Evolutionary conservation across 2,797 vertebrate species (phyloP), one percentile per base, ranked within the genome.

Genomic region (Apodemus agrarius): DNA sequence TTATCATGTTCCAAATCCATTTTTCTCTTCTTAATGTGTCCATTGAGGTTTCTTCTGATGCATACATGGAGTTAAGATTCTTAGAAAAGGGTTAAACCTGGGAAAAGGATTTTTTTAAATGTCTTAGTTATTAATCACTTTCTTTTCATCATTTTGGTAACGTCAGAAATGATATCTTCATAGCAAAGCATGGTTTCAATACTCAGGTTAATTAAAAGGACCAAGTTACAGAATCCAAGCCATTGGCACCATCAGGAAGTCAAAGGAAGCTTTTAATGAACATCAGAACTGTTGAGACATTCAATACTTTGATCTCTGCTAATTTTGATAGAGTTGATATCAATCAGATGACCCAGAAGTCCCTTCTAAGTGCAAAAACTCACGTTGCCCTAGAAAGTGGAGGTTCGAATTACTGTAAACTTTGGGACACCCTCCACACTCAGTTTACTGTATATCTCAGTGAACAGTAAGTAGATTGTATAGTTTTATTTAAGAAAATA

Each of bases 251-350:
- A 43, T 12, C n/a, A 72, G 76, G 90, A 78, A 96, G 75, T 43
- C 49, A 52, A 80, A 90, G 86, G 90, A 94, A 91, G 54, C 80
- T 94, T 96, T 96, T 88, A 85, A 90, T 89, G 89, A 93, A 90
- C 93, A 93, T 61, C 79, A 93, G 93, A 65, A 67, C 17, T 63
- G 49, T 72, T n/a, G 24, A 91, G 91, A 89, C 21, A 34, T n/a
- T 89, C 52, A 37, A 26, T 22, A 29, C 78, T 86, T 97, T 97
- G 57, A 94, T 86, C 91, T 93, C 91, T 84, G 75, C 52, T 91
- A 59, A 95, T 95, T 94, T 91, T 87, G 85, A 65, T 96, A 79
- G 82, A 74, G 46, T 79, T 91, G 86, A 91, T 92, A 96, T 54
- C 76, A 93, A 57, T 31, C 13, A 24, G 94, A 85, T 57, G 83